Evolutionary conservation across 2,797 vertebrate genomes (phyloP).

Genomic region (Melanotaenia parkinsoni): DNA sequence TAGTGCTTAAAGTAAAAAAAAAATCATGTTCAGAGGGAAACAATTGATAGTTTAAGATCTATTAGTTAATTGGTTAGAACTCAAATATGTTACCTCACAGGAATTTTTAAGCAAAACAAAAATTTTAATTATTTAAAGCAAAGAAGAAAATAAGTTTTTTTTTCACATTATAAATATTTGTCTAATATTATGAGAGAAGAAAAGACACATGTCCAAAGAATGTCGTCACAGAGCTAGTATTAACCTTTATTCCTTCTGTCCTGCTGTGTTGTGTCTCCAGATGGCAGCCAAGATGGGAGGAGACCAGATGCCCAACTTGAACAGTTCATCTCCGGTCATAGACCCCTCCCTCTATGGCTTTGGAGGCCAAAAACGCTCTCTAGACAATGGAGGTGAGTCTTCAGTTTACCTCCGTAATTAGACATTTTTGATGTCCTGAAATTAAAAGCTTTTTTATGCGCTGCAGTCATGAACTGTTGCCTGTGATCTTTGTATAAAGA

Average conservation of each 20-base stretch:
- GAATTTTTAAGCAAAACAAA: background rate
- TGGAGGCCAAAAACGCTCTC: conserved; percentile 91
- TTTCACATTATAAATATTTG: background rate
- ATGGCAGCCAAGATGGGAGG: conserved; percentile 97
- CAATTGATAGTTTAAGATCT: too few relatives aligned
- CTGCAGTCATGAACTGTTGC: background rate
- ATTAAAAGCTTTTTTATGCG: background rate
- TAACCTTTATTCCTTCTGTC: conserved; percentile 26
- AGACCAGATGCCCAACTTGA: conserved; percentile 95
- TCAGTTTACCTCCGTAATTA: background rate
- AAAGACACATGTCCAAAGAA: conserved; percentile 16
- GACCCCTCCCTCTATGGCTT: conserved; percentile 93
- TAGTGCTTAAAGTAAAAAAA: background rate
- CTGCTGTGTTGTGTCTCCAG: conserved; percentile 72
- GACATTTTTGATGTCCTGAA: background rate
- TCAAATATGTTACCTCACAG: background rate
- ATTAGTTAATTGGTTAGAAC: too few relatives aligned
- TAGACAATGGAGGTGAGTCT: conserved; percentile 94
- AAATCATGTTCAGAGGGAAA: background rate
- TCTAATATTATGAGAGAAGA: conserved; percentile 6
- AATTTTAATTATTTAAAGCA: too few relatives aligned
- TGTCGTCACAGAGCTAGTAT: conserved; percentile 14
- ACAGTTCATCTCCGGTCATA: conserved; percentile 91
- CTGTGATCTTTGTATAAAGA: background rate
- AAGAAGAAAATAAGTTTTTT: too few relatives aligned